phyloP scores from a whole-genome alignment of 2,113 vertebrate species.

The Pterocles orientalis region DNA sequence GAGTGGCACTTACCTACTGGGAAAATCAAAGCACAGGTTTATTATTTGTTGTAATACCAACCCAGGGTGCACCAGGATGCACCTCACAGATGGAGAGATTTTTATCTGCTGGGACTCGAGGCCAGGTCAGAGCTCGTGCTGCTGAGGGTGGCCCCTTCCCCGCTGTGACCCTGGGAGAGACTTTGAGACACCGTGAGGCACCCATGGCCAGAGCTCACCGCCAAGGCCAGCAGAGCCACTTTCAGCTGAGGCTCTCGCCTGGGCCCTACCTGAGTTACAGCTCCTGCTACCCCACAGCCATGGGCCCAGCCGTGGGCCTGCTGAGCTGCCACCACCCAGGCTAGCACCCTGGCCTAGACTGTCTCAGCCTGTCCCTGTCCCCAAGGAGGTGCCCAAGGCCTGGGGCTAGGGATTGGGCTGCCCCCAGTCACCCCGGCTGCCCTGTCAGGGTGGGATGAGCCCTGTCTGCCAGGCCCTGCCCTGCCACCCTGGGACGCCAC shows the following conservation, averaged over 20 bases:
- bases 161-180: fast-evolving
- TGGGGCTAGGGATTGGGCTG: not conserved
- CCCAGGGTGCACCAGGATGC: not conserved
- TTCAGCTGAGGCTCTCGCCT: not conserved
- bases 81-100: fast-evolving
- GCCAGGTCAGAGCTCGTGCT: not conserved
- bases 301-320: not conserved
- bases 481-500: fast-evolving
- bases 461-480: not conserved
- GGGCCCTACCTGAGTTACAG: not conserved
- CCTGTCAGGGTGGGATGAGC: fast-evolving
- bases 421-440: fast-evolving
- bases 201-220: not conserved
- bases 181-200: not conserved
- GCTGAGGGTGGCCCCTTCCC: fast-evolving
- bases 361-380: not conserved
- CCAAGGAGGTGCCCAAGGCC: not conserved
- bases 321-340: not conserved
- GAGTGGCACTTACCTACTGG: not conserved
- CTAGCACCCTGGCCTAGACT: not conserved
- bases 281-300: not conserved
- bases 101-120: fast-evolving
- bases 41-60: not conserved
- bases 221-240: not conserved
- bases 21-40: not conserved